These are phyloP conservation scores for Prionailurus bengalensis DNA, from an alignment of 2,113 vertebrate genomes.

Conservation along the genomic window DNA sequence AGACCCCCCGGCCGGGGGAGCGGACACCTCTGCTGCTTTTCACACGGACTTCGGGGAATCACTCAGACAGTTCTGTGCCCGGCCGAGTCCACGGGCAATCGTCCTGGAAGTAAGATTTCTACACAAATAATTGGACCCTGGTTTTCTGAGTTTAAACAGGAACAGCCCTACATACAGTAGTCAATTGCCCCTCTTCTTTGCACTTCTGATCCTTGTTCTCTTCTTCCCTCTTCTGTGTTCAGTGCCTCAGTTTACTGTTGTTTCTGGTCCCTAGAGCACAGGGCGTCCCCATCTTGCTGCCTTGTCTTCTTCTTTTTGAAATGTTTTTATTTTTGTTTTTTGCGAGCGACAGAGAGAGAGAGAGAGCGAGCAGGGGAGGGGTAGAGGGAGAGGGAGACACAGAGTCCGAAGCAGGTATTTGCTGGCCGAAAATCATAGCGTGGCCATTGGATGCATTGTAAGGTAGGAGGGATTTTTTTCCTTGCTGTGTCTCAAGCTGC, in stretches of 20 bases:
- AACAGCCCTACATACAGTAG: background rate
- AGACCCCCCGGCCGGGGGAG: rapidly evolving
- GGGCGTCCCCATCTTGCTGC: background rate
- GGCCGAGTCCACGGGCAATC: background rate
- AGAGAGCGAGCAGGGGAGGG: too few relatives aligned
- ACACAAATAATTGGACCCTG: background rate
- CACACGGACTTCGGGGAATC: background rate
- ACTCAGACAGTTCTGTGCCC: background rate
- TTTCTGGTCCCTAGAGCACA: too few relatives aligned
- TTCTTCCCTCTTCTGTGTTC: background rate
- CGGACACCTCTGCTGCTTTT: rapidly evolving
- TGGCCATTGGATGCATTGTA: background rate
- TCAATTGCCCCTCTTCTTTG: background rate
- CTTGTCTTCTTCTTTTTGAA: too few relatives aligned
- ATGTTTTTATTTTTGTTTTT: too few relatives aligned
- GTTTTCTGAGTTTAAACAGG: background rate
- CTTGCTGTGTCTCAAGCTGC: background rate
- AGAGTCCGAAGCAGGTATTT: background rate
- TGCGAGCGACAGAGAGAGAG: too few relatives aligned
- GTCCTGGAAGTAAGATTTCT: background rate
- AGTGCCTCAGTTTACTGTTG: too few relatives aligned
- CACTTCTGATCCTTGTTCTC: background rate
- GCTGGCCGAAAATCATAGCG: background rate
- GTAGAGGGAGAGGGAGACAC: too few relatives aligned
- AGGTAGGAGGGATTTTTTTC: background rate